Percentiles rank a stretch among this genome's conserved stretches.
Evolutionary conservation across 1,140 invertebrate genomes (phyloP).

Genomic region (Dryas iulia): DNA sequence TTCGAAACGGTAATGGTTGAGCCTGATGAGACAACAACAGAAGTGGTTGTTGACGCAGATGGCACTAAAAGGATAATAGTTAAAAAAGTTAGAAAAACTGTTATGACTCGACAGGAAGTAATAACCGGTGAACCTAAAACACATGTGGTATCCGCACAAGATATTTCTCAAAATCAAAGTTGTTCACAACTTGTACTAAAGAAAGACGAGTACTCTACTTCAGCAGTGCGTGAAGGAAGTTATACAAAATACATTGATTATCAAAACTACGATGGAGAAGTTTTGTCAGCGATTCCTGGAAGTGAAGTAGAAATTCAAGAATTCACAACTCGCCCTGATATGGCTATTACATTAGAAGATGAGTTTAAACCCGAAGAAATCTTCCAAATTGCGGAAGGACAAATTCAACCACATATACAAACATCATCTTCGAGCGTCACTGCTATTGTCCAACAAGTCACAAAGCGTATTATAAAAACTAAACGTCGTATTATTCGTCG

Average conservation of each 20-base stretch:
- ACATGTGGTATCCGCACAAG: slow-evolving; percentile 12
- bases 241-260: slow-evolving; percentile 82
- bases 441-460: slow-evolving; percentile 90
- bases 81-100: slow-evolving; percentile 83
- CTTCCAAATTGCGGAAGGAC: slow-evolving; percentile 80
- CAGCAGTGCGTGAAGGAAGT: slow-evolving; percentile 83
- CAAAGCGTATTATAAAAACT: slow-evolving; percentile 87
- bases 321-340: slow-evolving; percentile 82
- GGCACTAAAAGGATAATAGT: slow-evolving; percentile 91
- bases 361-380: slow-evolving; percentile 80
- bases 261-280: slow-evolving; percentile 83
- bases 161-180: slow-evolving; percentile 78
- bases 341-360: slow-evolving; percentile 78
- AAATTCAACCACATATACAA: slow-evolving; percentile 69
- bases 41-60: slow-evolving; percentile 89
- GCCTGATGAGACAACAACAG: slow-evolving; percentile 88
- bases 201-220: slow-evolving; percentile 83
- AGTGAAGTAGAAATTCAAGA: slow-evolving; percentile 84
- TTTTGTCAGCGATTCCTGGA: slow-evolving; percentile 82
- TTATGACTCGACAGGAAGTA: slow-evolving; percentile 80
- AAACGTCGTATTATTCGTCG: slow-evolving; percentile 87
- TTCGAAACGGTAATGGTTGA: slow-evolving; percentile 89
- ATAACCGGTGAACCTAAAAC: slow-evolving; percentile 51
- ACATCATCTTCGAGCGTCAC: slow-evolving; percentile 84
- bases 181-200: slow-evolving; percentile 84